Percentiles rank a stretch among this genome's conserved stretches.
phyloP scores from a whole-genome alignment of 2,113 vertebrate species.

The Hyaena hyaena region DNA sequence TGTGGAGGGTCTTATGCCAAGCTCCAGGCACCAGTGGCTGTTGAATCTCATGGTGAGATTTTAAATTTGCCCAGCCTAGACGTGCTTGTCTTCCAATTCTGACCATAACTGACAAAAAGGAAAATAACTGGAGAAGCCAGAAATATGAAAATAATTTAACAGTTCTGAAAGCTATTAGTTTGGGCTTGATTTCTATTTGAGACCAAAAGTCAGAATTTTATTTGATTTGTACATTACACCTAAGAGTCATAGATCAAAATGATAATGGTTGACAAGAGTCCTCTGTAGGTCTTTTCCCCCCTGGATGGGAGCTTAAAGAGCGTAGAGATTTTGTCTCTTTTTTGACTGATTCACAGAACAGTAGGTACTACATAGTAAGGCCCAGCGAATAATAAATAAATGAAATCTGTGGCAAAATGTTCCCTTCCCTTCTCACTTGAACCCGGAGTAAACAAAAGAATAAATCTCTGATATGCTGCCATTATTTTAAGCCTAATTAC shows the following conservation, averaged over 20 bases:
- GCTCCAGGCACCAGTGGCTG: conserved; percentile 24
- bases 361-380: background rate
- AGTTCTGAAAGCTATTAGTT: conserved; percentile 48
- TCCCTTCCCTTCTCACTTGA: background rate
- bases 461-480: background rate
- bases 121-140: conserved; percentile 54
- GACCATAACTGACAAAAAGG: conserved; percentile 34
- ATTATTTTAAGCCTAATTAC: background rate
- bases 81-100: conserved; percentile 27
- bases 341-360: background rate
- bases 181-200: conserved; percentile 49
- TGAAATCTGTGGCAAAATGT: background rate
- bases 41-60: conserved; percentile 12
- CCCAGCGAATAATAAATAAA: background rate
- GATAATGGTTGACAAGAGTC: background rate
- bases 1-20: background rate
- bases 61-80: conserved; percentile 43
- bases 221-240: background rate
- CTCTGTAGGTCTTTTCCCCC: background rate
- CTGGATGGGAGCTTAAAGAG: background rate
- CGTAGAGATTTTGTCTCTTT: background rate
- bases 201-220: conserved; percentile 36
- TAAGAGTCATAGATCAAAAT: conserved; percentile 10
- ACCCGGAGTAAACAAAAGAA: background rate
- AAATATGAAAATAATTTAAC: conserved; percentile 62